Evolutionary conservation across 1,140 invertebrate species (phyloP).

Genomic region (Chrysomallon squamiferum): DNA sequence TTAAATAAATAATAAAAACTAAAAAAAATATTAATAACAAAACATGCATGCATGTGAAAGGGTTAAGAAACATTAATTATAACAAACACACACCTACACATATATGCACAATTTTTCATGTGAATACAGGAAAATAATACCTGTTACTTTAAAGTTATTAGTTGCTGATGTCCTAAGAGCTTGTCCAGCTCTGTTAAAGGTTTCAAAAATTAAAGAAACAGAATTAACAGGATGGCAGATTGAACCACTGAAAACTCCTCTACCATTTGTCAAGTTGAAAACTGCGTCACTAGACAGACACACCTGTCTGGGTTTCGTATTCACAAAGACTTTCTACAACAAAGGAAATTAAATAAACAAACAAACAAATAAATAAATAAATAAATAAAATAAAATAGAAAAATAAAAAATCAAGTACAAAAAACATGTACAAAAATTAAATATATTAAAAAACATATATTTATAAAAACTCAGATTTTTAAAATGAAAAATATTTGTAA

Average conservation of each 20-base stretch:
- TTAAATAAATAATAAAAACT: not conserved
- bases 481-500: no score
- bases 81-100: no score
- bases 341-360: not conserved
- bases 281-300: conserved; percentile 16
- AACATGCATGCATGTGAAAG: no score
- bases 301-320: not conserved
- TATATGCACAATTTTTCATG: no score
- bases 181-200: not conserved
- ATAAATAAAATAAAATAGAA: no score
- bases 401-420: no score
- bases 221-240: conserved; percentile 11
- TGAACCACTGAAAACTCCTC: conserved; percentile 18
- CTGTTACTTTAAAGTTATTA: not conserved
- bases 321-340: conserved; percentile 2
- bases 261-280: conserved; percentile 13
- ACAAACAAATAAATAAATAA: not conserved
- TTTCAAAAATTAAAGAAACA: conserved; percentile 13
- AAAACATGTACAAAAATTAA: no score
- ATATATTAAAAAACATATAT: no score
- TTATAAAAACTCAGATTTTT: no score
- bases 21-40: no score
- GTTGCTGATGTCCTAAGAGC: not conserved
- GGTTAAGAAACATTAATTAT: no score
- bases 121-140: no score